phyloP scores from a whole-genome alignment of 1,140 invertebrate genomes.

The Lepidurus couesii region DNA sequence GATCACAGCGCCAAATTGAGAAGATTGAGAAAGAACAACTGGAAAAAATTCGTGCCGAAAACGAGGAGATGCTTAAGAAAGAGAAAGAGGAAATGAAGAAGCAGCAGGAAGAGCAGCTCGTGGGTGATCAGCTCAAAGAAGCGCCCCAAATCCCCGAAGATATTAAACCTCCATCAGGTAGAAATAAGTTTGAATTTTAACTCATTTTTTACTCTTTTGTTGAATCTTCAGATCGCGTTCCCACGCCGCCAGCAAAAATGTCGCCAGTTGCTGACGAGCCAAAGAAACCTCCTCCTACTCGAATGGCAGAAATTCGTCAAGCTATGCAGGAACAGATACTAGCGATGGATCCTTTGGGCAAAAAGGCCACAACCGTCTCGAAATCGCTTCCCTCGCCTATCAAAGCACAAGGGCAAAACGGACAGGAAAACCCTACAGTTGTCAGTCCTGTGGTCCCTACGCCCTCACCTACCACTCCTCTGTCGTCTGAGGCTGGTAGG shows the following conservation, averaged over 20 bases:
- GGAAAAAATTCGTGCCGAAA: conserved; percentile 43
- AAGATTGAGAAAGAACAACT: conserved; percentile 43
- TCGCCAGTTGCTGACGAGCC: background rate
- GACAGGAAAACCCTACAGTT: background rate
- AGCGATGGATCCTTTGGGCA: conserved; percentile 30
- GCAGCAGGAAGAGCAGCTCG: conserved; percentile 18
- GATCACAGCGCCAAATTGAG: conserved; percentile 45
- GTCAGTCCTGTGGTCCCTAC: conserved; percentile 30
- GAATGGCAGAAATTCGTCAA: conserved; percentile 31
- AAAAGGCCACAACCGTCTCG: background rate
- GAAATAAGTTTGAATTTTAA: no score
- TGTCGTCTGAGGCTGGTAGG: conserved; percentile 25
- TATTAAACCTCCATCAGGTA: background rate
- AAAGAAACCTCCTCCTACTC: conserved; percentile 15
- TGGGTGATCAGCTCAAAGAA: conserved; percentile 27
- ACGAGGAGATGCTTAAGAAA: conserved; percentile 42
- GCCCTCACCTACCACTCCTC: conserved; percentile 31
- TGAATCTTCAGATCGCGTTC: background rate
- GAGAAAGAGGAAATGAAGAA: conserved; percentile 40
- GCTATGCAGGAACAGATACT: conserved; percentile 31
- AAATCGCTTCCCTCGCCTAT: background rate
- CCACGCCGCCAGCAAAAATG: background rate
- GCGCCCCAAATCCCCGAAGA: conserved; percentile 46
- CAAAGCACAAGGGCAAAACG: background rate
- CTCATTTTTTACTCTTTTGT: background rate